Percentiles rank a stretch among this genome's conserved stretches.
phyloP scores from a whole-genome alignment of 2,888 invertebrate genomes.

The Cosmia trapezina region DNA sequence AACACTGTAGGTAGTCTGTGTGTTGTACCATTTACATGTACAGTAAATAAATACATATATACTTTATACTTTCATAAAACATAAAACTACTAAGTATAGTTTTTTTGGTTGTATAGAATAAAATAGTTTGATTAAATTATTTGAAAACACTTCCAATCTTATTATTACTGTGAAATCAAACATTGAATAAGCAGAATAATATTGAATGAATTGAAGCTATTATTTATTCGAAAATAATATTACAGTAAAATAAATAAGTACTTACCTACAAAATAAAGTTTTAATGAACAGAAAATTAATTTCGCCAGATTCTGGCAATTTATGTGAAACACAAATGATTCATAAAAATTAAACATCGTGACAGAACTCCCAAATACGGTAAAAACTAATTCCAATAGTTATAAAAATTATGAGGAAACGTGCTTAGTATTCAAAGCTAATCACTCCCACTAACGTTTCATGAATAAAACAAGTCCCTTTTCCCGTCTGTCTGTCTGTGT shows the following conservation, averaged over 20 bases:
- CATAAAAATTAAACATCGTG: not conserved
- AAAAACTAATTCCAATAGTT: conserved; percentile 11
- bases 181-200: not conserved
- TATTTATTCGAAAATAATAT: too few relatives aligned
- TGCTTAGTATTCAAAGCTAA: conserved; percentile 33
- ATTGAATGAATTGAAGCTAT: too few relatives aligned
- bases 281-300: not conserved
- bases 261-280: not conserved
- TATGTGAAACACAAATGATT: not conserved
- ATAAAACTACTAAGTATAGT: too few relatives aligned
- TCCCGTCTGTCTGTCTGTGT: conserved; percentile 4
- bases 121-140: not conserved
- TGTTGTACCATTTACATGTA: not conserved
- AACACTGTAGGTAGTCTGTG: not conserved
- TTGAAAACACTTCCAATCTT: not conserved
- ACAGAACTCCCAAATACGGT: not conserved
- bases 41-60: too few relatives aligned
- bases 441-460: conserved; percentile 7
- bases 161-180: not conserved
- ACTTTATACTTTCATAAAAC: too few relatives aligned
- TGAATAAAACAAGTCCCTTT: conserved; percentile 36
- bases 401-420: conserved; percentile 23
- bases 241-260: not conserved
- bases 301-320: not conserved
- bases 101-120: too few relatives aligned